Base-by-base conservation (phyloP, 2,888 invertebrate species). In the Parelbella ahira region DNA sequence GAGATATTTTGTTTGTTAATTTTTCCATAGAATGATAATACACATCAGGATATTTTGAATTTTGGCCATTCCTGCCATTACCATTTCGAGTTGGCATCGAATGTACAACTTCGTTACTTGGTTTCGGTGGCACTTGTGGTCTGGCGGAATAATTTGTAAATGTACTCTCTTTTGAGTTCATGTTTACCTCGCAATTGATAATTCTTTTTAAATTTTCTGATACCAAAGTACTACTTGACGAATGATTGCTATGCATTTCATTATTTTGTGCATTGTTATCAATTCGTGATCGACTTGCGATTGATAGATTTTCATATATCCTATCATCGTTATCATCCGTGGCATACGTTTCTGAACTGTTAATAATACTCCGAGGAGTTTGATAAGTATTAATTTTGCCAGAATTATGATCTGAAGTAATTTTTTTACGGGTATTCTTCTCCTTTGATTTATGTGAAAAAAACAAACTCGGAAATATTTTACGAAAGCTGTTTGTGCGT, bases 1-100 rank as follows among this genome's bases (percentile, higher is more conserved):
- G 60, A 2, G 69, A 59, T 59, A 76, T 67, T 58, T 74, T 74
- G 52, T 80, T 71, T 1, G 56, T 50, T 9, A 79, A 43, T 54
- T 82, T 79, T 44, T 86, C 84, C 50, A 86, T 55, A 0, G 84
- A 83, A 57, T 86, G 86, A 53, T 83, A 86, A 52, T 86, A 86
- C 6, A 83, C 81, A 48, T 81, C 73, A 2, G 83, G 80, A 47
- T 69, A 81, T 34, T 60, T 58, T 1, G 52, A 15, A 37, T 49
- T 60, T 13, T 56, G 53, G 15, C 45, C 37, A 21, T 47, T 54
- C 19, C 42, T 49, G 12, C 27, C 11, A 24, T 23, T 23, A 19
- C 58, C 53, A 11, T 36, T 47, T 34, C 38, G 47, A 18, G 46
- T 51, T 10, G 56, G 37, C n/a, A 56, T 43, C 4, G 54, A 28